These are phyloP conservation scores for Alethe castanea DNA, from an alignment of 2,113 vertebrate genomes.

Conservation along the genomic window DNA sequence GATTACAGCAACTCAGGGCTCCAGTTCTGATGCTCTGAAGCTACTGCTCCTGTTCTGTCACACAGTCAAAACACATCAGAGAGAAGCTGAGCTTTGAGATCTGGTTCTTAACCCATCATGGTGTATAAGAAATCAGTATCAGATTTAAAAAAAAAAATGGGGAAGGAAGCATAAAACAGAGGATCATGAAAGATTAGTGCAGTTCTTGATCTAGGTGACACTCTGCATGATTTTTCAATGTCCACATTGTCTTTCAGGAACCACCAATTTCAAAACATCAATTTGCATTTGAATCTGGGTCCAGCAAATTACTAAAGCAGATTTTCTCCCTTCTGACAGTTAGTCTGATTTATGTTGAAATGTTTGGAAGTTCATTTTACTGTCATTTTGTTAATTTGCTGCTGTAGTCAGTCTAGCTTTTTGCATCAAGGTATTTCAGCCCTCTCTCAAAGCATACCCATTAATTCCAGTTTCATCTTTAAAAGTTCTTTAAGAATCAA, in stretches of 20 bases:
- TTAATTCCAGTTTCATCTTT: background rate
- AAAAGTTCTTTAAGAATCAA: background rate
- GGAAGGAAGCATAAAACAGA: background rate
- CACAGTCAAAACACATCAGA: background rate
- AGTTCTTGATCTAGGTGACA: background rate
- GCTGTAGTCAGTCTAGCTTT: background rate
- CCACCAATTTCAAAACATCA: background rate
- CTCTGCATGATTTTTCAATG: background rate
- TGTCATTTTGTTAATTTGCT: background rate
- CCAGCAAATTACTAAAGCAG: background rate
- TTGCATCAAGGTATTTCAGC: background rate
- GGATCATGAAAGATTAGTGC: background rate
- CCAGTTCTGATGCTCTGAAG: background rate
- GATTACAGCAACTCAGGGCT: background rate
- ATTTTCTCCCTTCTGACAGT: background rate
- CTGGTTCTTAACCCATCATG: background rate
- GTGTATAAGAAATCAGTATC: background rate
- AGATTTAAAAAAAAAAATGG: background rate
- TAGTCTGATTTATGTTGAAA: background rate
- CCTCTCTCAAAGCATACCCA: background rate
- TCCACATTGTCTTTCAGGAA: background rate
- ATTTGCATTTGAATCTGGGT: background rate
- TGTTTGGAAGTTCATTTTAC: background rate
- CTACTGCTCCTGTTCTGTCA: background rate
- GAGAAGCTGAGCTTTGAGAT: background rate